These are phyloP conservation scores for Garrulus glandarius DNA, from an alignment of 2,797 vertebrate genomes.

Conservation along the genomic window DNA sequence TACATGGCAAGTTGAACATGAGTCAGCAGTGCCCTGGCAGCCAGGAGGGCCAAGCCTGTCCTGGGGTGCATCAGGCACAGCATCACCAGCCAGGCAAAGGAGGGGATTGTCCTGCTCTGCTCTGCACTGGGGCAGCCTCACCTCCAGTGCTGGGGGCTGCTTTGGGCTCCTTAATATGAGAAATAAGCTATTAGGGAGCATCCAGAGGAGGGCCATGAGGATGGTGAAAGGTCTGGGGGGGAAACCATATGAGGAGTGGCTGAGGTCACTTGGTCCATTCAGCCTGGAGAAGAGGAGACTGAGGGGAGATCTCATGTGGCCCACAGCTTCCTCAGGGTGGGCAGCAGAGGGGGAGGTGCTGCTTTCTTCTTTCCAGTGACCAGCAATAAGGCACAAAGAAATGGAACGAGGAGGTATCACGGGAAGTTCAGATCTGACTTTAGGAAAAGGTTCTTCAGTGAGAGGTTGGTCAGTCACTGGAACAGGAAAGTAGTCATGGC, in stretches of 20 bases:
- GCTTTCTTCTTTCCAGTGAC: background rate
- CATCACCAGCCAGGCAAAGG: fast-evolving
- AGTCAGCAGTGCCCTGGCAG: background rate
- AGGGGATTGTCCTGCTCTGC: background rate
- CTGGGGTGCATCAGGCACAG: background rate
- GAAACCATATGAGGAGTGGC: background rate
- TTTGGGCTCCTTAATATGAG: fast-evolving
- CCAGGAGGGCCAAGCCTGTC: fast-evolving
- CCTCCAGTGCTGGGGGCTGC: background rate
- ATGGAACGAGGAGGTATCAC: background rate
- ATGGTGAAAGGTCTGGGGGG: background rate
- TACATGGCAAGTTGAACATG: background rate
- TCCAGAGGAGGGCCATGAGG: no score
- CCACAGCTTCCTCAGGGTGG: background rate
- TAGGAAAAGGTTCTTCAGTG: background rate
- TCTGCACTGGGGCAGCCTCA: background rate
- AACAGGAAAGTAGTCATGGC: background rate
- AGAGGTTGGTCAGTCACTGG: background rate
- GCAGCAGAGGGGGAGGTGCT: fast-evolving
- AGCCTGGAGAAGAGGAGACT: background rate
- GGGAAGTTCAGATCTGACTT: background rate
- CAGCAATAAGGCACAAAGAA: background rate
- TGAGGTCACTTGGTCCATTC: background rate
- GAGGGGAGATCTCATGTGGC: no score
- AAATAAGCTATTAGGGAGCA: background rate